Evolutionary conservation across 2,797 vertebrate genomes (phyloP), one percentile per base, ranked within the genome.

Genomic region (Ctenochaetus hawaiiensis): DNA sequence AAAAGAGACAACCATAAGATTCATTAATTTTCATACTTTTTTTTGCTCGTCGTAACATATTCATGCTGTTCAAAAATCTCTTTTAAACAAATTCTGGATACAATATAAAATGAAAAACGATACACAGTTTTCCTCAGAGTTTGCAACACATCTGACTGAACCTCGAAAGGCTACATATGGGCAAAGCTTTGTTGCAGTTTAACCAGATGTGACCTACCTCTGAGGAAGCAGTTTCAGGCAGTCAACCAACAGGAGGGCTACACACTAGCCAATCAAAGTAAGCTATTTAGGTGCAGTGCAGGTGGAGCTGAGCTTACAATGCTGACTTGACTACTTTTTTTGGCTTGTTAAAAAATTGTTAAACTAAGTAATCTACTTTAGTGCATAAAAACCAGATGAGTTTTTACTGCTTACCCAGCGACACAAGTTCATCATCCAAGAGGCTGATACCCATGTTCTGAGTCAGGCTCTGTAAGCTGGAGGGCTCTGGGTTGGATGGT

Each of bases 341-440:
- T 18, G 39, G 30, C 65, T 75, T 20, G 49, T 83, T 65, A 66
- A 74, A 67, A 52, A 52, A 43, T 2, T 39, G 37, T 68, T 54
- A 60, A 47, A 34, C 0, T 37, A 34, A 37, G 43, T 65, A 66
- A 71, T 57, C 22, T 39, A 56, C 26, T 41, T 67, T 48, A 67
- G 43, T 12, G 16, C 67, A 67, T 62, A 72, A 43, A 37, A 67
- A 65, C 81, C 68, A 78, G 58, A 61, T 56, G 70, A 78, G 52
- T 18, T 54, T 49, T 30, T 45, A 62, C 58, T 77, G 65, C 94
- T 96, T 90, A 98, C 98, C 97, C 81, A 99, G 93, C 65, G 97
- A 97, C 98, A 99, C 98, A 70, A 99, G 97, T 69, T 99, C 98
- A 67, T 99, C 98, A 16, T 99, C 98, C 75, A 99, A 90, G 77